Evolutionary conservation across 2,888 invertebrate genomes (phyloP), one percentile per base, ranked within the genome.

Genomic region (Acleris sparsana): DNA sequence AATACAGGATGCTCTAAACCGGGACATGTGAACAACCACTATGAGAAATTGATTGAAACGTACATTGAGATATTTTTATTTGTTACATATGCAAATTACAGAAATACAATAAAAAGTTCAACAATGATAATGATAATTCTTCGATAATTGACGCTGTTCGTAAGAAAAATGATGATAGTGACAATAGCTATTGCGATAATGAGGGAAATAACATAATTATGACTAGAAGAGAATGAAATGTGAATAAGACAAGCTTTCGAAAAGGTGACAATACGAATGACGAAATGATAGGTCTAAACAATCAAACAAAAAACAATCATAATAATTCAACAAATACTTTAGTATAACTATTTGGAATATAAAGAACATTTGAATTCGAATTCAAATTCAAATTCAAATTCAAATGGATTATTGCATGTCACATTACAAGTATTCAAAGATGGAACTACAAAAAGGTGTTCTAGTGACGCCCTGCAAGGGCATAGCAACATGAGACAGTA

Each of bases 1-100:
- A 75, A 76, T 78, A 74, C 76, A 81, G 79, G 79, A 80, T 80
- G 80, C 74, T 69, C 59, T 67, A 71, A 80, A 80, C 72, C 74
- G 72, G 78, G 73, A 72, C 82, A 80, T 78, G 78, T 75, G 82
- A 80, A 70, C 63, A 65, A 53, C 61, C 60, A 61, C 55, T 48
- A 65, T 64, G 48, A 57, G 66, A 61, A 57, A 59, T 67, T 63
- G 59, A 63, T 62, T 33, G 48, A 58, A 25, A 39, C 43, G 5
- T 11, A 29, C 53, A 39, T 43, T 49, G 43, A n/a, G 22, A 61
- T 29, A 56, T 20, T 46, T 65, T 56, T 51, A 65, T 62, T 62
- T 39, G 48, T 46, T 17, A 17, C 11, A 3, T 60, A 60, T 65
- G 64, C 55, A 65, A 65, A 65, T 65, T 9, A 51, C 9, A 18